A percentile compares a stretch with the other conserved stretches of the same genome.
Evolutionary conservation across 1,140 invertebrate species (phyloP).

Genomic region (Dufourea novaeangliae): DNA sequence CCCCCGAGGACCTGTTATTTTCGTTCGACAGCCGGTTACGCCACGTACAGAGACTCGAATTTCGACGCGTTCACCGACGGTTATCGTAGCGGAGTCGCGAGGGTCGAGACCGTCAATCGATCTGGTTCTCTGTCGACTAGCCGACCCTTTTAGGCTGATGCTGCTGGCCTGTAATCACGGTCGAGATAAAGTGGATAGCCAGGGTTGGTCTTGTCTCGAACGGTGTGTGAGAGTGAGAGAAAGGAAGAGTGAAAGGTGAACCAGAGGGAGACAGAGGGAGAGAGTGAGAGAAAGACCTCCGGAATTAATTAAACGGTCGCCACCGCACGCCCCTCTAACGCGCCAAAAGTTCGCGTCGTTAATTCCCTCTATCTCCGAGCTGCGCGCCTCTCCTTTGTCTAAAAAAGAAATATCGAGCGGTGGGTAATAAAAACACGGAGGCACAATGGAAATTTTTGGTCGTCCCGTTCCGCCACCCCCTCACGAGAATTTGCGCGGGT

Average conservation of each 20-base stretch:
- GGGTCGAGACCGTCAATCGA: constrained; percentile 43
- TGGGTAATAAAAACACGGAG: neutral
- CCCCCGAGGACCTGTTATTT: too few relatives aligned
- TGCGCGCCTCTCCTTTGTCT: neutral
- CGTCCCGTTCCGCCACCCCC: too few relatives aligned
- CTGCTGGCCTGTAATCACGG: constrained; percentile 55
- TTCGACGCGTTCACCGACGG: constrained; percentile 27
- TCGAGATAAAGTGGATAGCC: constrained; percentile 52
- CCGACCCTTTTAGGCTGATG: constrained; percentile 52
- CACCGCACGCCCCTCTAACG: constrained; percentile 9
- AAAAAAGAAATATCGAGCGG: constrained; percentile 23
- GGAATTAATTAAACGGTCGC: constrained; percentile 54
- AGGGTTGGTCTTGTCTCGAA: constrained; percentile 49
- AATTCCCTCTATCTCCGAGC: constrained; percentile 32
- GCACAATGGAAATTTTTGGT: constrained; percentile 4
- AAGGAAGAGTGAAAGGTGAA: neutral
- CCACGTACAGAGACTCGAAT: too few relatives aligned
- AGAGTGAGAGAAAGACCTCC: neutral
- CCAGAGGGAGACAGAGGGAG: neutral
- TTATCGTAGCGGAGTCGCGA: constrained; percentile 22
- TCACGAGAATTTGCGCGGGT: too few relatives aligned
- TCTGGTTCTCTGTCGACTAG: constrained; percentile 45
- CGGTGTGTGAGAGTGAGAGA: constrained; percentile 10
- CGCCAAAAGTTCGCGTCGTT: constrained; percentile 43
- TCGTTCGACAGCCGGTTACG: too few relatives aligned